Evolutionary conservation across 2,113 vertebrate species (phyloP).

Genomic region (Ramphastos sulfuratus): DNA sequence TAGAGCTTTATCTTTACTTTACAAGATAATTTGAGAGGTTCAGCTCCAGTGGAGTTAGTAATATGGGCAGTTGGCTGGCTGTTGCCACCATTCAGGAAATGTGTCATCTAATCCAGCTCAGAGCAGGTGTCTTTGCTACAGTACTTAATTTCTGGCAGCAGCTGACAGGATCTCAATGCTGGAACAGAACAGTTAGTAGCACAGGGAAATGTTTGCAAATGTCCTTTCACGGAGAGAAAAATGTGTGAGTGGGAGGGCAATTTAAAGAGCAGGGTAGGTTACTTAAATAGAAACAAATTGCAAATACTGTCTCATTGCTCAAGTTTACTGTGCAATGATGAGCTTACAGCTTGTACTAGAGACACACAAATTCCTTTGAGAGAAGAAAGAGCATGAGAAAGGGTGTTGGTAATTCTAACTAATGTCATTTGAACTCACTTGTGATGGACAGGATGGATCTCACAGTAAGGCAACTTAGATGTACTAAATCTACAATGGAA

Average conservation of each 20-base stretch:
- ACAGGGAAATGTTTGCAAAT: not conserved
- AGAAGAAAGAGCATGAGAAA: not conserved
- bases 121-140: constrained; percentile 27
- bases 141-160: constrained; percentile 19
- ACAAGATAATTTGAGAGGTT: not conserved
- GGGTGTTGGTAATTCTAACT: not conserved
- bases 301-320: not conserved
- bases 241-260: not conserved
- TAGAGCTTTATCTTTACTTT: not conserved
- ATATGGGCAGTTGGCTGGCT: not conserved
- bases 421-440: not conserved
- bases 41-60: not conserved
- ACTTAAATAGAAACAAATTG: not conserved
- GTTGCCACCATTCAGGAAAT: not conserved
- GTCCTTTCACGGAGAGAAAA: not conserved
- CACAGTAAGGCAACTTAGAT: not conserved
- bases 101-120: not conserved
- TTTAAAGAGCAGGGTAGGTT: not conserved
- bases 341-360: not conserved
- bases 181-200: not conserved
- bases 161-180: not conserved
- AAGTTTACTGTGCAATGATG: not conserved
- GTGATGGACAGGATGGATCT: not conserved
- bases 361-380: not conserved
- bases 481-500: not conserved